These are phyloP conservation scores for Hoplias malabaricus DNA, from an alignment of 2,113 vertebrate species.

Conservation along the genomic window DNA sequence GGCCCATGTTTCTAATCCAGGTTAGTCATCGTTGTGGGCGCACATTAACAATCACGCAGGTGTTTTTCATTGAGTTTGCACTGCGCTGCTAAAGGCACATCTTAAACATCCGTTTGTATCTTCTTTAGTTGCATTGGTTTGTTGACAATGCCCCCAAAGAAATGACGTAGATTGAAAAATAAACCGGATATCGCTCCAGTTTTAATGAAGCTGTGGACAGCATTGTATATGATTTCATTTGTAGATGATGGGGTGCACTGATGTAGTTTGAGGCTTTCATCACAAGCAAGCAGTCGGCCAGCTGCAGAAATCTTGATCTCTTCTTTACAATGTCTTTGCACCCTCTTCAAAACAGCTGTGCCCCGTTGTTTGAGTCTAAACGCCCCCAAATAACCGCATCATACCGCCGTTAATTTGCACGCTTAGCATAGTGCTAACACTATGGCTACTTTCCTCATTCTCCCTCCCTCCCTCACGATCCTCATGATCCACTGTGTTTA, in stretches of 20 bases:
- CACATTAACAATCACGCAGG: neutral
- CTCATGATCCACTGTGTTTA: neutral
- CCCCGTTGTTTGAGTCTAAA: neutral
- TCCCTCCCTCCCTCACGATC: neutral
- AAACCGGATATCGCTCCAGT: neutral
- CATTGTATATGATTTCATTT: conserved; percentile 12
- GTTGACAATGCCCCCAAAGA: neutral
- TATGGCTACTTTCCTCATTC: neutral
- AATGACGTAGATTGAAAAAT: neutral
- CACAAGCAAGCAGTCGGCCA: conserved; percentile 70
- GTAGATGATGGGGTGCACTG: conserved; percentile 48
- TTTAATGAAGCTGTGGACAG: neutral
- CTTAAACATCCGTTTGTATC: neutral
- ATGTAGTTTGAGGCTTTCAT: conserved; percentile 35
- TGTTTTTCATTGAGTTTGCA: neutral
- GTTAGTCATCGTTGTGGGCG: neutral
- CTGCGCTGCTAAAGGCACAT: neutral
- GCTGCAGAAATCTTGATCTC: conserved; percentile 66
- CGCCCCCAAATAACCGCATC: neutral
- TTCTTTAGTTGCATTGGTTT: neutral
- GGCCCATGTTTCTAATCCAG: neutral
- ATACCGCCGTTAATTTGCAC: neutral
- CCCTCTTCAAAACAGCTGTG: conserved; percentile 34
- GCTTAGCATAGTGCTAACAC: neutral
- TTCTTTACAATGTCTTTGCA: conserved; percentile 1